Conservation (phyloP, 1,140 invertebrate species). For the Drosophila grimshawi region DNA sequence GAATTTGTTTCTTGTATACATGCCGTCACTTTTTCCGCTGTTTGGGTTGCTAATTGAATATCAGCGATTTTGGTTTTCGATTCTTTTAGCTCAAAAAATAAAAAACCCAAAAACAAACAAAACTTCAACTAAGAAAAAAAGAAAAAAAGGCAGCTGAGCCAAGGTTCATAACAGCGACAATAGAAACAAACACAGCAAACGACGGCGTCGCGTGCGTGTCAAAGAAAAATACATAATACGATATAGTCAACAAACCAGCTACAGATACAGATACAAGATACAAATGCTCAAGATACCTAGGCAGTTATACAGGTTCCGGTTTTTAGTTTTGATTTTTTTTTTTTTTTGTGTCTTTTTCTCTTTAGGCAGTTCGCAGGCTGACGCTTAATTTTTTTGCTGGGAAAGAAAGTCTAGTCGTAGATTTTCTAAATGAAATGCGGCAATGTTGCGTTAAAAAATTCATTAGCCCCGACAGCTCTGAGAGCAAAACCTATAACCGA, state of each 20-base stretch:
- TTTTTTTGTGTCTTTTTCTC: constrained; percentile 19
- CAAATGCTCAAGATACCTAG: constrained; percentile 42
- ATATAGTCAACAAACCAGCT: constrained; percentile 62
- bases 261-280: constrained; percentile 28
- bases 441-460: constrained; percentile 70
- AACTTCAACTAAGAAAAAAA: constrained; percentile 43
- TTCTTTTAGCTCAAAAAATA: constrained; percentile 52
- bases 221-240: constrained; percentile 57
- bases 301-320: constrained; percentile 58
- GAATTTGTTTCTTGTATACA: constrained; percentile 56
- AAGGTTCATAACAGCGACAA: constrained; percentile 41
- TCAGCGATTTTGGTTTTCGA: constrained; percentile 41
- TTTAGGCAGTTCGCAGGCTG: constrained; percentile 1
- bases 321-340: constrained; percentile 36
- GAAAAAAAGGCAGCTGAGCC: constrained; percentile 40
- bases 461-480: constrained; percentile 50
- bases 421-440: constrained; percentile 74
- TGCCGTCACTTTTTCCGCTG: constrained; percentile 47
- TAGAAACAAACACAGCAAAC: constrained; percentile 3
- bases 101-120: constrained; percentile 48
- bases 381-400: constrained; percentile 35
- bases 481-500: neutral
- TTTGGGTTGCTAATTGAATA: constrained; percentile 67
- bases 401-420: constrained; percentile 63
- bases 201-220: constrained; percentile 63